Evolutionary conservation across 1,140 invertebrate genomes (phyloP), one percentile per base, ranked within the genome.

Genomic region (Micrasema longulum): DNA sequence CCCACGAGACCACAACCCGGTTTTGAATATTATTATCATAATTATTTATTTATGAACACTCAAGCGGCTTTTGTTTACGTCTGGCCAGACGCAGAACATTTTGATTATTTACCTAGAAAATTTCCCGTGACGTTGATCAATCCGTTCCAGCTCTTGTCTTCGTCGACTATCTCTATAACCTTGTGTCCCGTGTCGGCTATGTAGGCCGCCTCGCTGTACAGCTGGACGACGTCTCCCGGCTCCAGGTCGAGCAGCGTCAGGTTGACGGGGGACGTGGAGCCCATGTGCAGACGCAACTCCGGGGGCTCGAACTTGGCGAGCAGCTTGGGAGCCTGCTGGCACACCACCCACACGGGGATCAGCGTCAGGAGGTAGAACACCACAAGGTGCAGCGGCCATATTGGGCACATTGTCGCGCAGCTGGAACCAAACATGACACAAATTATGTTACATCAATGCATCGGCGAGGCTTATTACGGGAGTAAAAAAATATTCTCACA

Each of bases 91-190:
- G n/a, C n/a, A n/a, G n/a, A n/a, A n/a, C n/a, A n/a, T n/a, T n/a
- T n/a, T n/a, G n/a, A n/a, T 45, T n/a, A 81, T 71, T 87, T 85
- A 77, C 91, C 91, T 45, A 93, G 78, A 80, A 92, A 92, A 9
- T 87, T 82, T 20, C 87, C 91, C 22, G 82, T 83, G 0, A 91
- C 68, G 69, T 87, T 86, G 23, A 91, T 80, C 1, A 73, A 75
- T 5, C 83, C 80, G 9, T 79, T 74, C 77, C 83, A 88, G 23
- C 35, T 16, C 0, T 64, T 64, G 23, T 48, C 65, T 0, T 73
- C 71, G 0, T 77, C 72, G 0, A 77, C 78, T 1, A 83, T 11
- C 0, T 14, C 22, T 48, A 78, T 74, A 4, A 77, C 69, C 0
- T 79, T 76, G 43, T 80, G 80, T 18, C 78, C 72, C 0, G 73